Evolutionary conservation across 1,140 invertebrate genomes (phyloP), one percentile per base, ranked within the genome.

Genomic region (Drosophila ogumai): DNA sequence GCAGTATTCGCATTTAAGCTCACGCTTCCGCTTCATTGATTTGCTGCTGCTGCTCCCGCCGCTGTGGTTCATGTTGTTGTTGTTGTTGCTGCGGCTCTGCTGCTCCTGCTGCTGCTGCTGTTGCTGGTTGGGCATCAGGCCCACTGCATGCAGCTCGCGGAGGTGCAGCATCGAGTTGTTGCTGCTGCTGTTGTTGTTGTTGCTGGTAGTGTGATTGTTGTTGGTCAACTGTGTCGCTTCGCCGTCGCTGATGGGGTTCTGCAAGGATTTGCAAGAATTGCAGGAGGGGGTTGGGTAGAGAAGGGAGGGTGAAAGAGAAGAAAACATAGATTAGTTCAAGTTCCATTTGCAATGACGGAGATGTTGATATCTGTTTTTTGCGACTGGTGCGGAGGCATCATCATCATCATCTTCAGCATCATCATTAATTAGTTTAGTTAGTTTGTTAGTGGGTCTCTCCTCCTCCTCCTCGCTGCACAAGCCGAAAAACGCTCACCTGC

Each of bases 401-500:
- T 58, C 71, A 76, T 76, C 72, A 76, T 67, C 54, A 77, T 57
- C n/a, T n/a, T n/a, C 69, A n/a, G 50, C 72, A 47, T 28, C 69
- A 75, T 61, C 71, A 50, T 34, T 44, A 78, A 28, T 60, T 15
- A 38, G 52, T 47, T 64, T 28, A 10, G 52, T 55, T 55, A n/a
- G 52, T 25, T 50, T 17, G 49, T 55, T 55, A 38, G 61, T 65
- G 57, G 61, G 36, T 64, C n/a, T n/a, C n/a, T n/a, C n/a, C 13
- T 67, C 59, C 56, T 47, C 46, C 79, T 82, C 88, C 91, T 92
- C 88, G 90, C 91, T 90, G 91, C 91, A 91, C 91, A 84, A 92
- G 91, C 82, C 88, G 75, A 92, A 91, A 90, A 92, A 92, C 74
- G 91, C 90, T 92, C 78, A 93, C 92, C 91, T 93, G 92, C 88